These are phyloP conservation scores for Nowickia ferox DNA, from an alignment of 2,888 invertebrate species.

Conservation along the genomic window DNA sequence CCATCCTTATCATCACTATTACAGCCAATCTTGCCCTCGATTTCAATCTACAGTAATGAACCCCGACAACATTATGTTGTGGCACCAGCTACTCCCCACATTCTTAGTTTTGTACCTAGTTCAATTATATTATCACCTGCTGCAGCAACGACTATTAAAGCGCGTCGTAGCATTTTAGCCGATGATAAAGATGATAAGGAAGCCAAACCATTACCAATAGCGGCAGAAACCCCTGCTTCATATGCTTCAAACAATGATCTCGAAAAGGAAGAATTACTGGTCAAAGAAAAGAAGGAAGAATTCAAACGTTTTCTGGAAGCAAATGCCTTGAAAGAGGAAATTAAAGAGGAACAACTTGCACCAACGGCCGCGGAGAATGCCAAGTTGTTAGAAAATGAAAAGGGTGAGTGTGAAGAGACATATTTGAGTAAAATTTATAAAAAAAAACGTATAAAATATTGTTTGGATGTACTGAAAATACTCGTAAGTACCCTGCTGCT, in stretches of 20 bases:
- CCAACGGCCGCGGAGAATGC: slow-evolving; percentile 29
- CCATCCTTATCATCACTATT: slow-evolving; percentile 47
- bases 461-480: no score
- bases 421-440: no score
- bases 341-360: slow-evolving; percentile 36
- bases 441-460: no score
- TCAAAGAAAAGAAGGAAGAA: slow-evolving; percentile 71
- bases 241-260: slow-evolving; percentile 50
- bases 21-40: slow-evolving; percentile 65
- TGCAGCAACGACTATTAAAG: slow-evolving; percentile 76
- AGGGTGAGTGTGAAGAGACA: slow-evolving; percentile 20
- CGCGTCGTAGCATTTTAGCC: slow-evolving; percentile 78
- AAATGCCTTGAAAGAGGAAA: slow-evolving; percentile 75
- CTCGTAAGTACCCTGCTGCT: no score
- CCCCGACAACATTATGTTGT: slow-evolving; percentile 79
- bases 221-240: slow-evolving; percentile 4
- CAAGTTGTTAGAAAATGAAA: slow-evolving; percentile 11
- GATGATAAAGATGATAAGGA: slow-evolving; percentile 47
- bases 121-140: slow-evolving; percentile 77
- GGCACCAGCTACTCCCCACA: slow-evolving; percentile 76
- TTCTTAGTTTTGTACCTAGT: slow-evolving; percentile 79
- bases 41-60: slow-evolving; percentile 76
- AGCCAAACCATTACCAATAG: slow-evolving; percentile 70
- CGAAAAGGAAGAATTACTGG: slow-evolving; percentile 45
- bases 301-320: slow-evolving; percentile 76